phyloP scores from a whole-genome alignment of 2,797 vertebrate species.

The Podargus strigoides region DNA sequence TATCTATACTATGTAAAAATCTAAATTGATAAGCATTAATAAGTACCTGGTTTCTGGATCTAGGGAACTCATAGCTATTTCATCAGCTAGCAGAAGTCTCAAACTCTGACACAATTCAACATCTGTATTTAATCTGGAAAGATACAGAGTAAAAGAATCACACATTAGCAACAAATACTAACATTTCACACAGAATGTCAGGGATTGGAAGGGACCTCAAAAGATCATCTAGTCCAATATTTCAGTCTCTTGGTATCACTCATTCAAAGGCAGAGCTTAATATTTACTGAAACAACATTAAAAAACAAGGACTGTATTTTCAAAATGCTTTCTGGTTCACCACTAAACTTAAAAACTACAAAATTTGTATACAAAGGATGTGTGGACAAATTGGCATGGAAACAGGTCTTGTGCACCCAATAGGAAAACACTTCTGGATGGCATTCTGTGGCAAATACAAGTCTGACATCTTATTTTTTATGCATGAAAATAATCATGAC shows the following conservation, averaged over 20 bases:
- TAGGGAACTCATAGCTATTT: conserved; percentile 79
- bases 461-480: background rate
- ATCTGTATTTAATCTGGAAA: conserved; percentile 91
- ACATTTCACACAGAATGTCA: too few species aligned
- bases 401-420: background rate
- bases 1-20: background rate
- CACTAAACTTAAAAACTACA: background rate
- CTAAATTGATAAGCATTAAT: background rate
- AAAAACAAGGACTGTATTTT: background rate
- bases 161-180: background rate
- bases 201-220: too few species aligned
- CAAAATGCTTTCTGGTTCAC: background rate
- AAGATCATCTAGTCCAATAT: too few species aligned
- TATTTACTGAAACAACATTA: background rate
- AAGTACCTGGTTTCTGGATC: conserved; percentile 90
- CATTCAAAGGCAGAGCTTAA: background rate
- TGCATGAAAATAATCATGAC: background rate
- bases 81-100: conserved; percentile 81
- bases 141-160: background rate
- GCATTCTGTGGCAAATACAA: background rate
- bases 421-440: background rate
- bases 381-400: background rate
- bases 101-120: conserved; percentile 90
- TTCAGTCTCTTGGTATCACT: background rate
- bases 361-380: background rate